A percentile compares a stretch with the other conserved stretches of the same genome.
These are phyloP conservation scores for Aelia acuminata DNA, from an alignment of 2,888 invertebrate species.

Conservation along the genomic window DNA sequence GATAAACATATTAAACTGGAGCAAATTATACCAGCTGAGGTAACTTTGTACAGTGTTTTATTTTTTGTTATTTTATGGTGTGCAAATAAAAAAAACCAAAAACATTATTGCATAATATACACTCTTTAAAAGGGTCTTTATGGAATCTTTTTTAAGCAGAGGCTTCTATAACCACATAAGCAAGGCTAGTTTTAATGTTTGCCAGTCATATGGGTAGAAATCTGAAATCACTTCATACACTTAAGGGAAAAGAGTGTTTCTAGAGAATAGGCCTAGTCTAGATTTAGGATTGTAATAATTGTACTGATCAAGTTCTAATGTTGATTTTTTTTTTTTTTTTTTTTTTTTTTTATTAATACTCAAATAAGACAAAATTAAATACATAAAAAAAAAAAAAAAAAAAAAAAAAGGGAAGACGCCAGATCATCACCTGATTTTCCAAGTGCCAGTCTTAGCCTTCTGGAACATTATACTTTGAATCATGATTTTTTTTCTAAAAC, in stretches of 20 bases:
- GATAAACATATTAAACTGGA: too few relatives aligned
- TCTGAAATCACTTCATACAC: not conserved
- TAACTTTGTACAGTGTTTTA: too few relatives aligned
- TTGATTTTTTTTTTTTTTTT: too few relatives aligned
- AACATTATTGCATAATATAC: not conserved
- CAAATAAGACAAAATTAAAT: too few relatives aligned
- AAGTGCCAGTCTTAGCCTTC: conserved; percentile 67
- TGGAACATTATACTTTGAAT: conserved; percentile 66
- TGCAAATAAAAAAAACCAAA: too few relatives aligned
- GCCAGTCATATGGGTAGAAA: not conserved
- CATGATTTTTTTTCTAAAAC: conserved; percentile 72
- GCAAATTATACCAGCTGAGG: too few relatives aligned
- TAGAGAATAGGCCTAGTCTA: not conserved
- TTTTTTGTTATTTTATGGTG: too few relatives aligned
- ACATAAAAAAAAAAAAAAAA: not conserved
- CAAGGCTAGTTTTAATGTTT: not conserved
- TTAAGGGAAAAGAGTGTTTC: not conserved
- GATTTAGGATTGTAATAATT: not conserved
- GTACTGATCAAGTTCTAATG: not conserved
- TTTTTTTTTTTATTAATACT: too few relatives aligned
- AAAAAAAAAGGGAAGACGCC: too few relatives aligned
- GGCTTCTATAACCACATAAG: not conserved
- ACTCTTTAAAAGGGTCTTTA: too few relatives aligned
- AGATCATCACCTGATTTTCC: conserved; percentile 67
- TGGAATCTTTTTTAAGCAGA: too few relatives aligned